Percentiles rank a stretch among this genome's conserved stretches.
phyloP scores from a whole-genome alignment of 2,888 invertebrate species.

The Netelia inedita region DNA sequence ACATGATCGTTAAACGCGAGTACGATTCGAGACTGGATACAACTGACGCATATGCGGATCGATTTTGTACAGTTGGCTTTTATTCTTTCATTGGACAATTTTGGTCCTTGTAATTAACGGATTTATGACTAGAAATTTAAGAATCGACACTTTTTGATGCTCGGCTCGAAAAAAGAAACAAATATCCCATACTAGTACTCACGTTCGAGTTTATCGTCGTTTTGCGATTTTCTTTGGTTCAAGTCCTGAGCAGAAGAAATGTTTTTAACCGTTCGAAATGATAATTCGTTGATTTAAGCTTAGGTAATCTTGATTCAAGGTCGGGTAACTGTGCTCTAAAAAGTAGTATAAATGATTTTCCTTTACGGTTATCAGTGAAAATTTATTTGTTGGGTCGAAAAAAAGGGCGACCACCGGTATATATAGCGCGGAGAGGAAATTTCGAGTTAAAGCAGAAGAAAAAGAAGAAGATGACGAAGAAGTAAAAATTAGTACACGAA shows the following conservation, averaged over 20 bases:
- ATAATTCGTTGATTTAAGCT: slow-evolving; percentile 54
- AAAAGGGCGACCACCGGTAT: slow-evolving; percentile 47
- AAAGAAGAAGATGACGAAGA: slow-evolving; percentile 36
- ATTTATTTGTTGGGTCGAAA: slow-evolving; percentile 57
- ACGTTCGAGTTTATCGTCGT: slow-evolving; percentile 57
- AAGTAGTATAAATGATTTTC: slow-evolving; percentile 56
- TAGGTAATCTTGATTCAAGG: slow-evolving; percentile 62
- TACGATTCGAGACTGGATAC: slow-evolving; percentile 31
- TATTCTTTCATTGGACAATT: slow-evolving; percentile 39
- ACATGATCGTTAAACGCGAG: slow-evolving; percentile 76
- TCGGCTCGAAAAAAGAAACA: slow-evolving; percentile 18
- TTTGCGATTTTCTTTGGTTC: background rate
- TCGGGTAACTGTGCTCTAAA: slow-evolving; percentile 69
- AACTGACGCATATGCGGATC: slow-evolving; percentile 46
- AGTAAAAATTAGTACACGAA: slow-evolving; percentile 33
- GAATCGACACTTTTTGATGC: slow-evolving; percentile 19
- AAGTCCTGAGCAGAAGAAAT: too few relatives aligned
- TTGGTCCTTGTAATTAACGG: slow-evolving; percentile 6
- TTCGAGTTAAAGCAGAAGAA: slow-evolving; percentile 57
- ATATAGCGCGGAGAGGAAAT: slow-evolving; percentile 58
- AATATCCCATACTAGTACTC: slow-evolving; percentile 4
- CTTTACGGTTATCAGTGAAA: slow-evolving; percentile 57
- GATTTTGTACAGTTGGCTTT: slow-evolving; percentile 58
- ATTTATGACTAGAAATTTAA: slow-evolving; percentile 24
- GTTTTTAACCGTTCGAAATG: slow-evolving; percentile 34